These are phyloP conservation scores for Drosophila greeni DNA, from an alignment of 2,888 invertebrate genomes.

Conservation along the genomic window DNA sequence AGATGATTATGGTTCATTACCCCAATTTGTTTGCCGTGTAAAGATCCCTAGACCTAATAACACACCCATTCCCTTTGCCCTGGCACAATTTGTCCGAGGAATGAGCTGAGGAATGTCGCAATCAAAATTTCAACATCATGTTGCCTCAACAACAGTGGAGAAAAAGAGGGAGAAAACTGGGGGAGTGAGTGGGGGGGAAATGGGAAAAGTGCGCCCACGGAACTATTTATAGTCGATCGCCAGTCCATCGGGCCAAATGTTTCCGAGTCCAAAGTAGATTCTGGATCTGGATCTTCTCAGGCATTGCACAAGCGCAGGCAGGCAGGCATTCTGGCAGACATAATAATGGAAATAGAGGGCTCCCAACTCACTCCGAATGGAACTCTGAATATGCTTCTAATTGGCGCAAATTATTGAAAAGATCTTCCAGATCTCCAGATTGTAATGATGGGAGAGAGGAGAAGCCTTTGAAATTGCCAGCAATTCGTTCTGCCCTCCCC, in stretches of 20 bases:
- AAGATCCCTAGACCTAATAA: constrained; percentile 29
- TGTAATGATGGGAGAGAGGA: constrained; percentile 18
- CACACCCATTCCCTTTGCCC: constrained; percentile 17
- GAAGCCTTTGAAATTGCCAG: constrained; percentile 47
- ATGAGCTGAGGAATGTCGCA: constrained; percentile 65
- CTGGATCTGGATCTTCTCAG: constrained; percentile 20
- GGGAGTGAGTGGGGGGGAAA: constrained; percentile 1
- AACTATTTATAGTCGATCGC: constrained; percentile 64
- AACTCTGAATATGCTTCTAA: constrained; percentile 58
- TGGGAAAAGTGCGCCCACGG: constrained; percentile 41
- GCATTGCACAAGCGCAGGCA: constrained; percentile 29
- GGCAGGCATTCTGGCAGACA: constrained; percentile 12
- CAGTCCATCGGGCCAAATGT: constrained; percentile 60
- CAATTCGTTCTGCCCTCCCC: constrained; percentile 51
- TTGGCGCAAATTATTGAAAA: constrained; percentile 63
- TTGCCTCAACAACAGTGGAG: constrained; percentile 40
- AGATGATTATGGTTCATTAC: too few relatives aligned
- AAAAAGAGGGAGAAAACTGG: constrained; percentile 6
- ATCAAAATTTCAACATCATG: constrained; percentile 72
- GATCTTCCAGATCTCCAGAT: constrained; percentile 50
- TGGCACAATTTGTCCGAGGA: constrained; percentile 60
- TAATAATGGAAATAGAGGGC: constrained; percentile 25
- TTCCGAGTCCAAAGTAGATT: constrained; percentile 24
- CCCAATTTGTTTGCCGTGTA: not conserved
- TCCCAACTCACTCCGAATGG: constrained; percentile 26